Evolutionary conservation across 2,888 invertebrate genomes (phyloP), one percentile per base, ranked within the genome.

Genomic region (Temnothorax ravouxi): DNA sequence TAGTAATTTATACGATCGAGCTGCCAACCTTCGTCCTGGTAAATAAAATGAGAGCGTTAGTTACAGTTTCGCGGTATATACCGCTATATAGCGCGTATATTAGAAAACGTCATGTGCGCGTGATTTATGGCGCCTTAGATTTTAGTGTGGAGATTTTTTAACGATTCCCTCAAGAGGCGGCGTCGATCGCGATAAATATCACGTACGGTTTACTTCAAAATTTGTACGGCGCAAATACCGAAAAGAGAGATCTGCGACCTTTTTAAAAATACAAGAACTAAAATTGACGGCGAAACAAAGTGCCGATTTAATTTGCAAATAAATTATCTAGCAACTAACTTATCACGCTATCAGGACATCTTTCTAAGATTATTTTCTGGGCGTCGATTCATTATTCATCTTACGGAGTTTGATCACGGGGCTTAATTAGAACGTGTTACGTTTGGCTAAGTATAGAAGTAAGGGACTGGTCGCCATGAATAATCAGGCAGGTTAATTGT

Each of bases 11-110:
- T 98, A 92, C 98, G 97, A 95, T 99, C 99, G 92, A 99, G 95
- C 95, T 99, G 99, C 99, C 99, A 99, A 91, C 98, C 98, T 95
- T 98, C 98, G 95, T 98, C 98, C 98, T 98, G 95, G 25, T 71
- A 84, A 88, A 86, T 41, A 83, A 83, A 18, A 87, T 61, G 52
- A 72, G 29, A 75, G 44, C 38, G 13, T 34, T 64, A 21, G 56
- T 88, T 84, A 85, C 67, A 61, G n/a, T 15, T 80, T 50, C 54
- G 34, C 44, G 44, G 8, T 50, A 11, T n/a, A n/a, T n/a, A n/a
- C n/a, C n/a, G n/a, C n/a, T n/a, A n/a, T n/a, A n/a, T 59, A 29
- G 13, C 34, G 25, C 38, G 66, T 29, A 25, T 15, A 29, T 29
- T 29, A 50, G 34, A 77, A 34, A 61, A 59, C 41, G 38, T 52